Evolutionary conservation across 2,888 invertebrate genomes (phyloP), one percentile per base, ranked within the genome.

Genomic region (Pseudoips prasinana): DNA sequence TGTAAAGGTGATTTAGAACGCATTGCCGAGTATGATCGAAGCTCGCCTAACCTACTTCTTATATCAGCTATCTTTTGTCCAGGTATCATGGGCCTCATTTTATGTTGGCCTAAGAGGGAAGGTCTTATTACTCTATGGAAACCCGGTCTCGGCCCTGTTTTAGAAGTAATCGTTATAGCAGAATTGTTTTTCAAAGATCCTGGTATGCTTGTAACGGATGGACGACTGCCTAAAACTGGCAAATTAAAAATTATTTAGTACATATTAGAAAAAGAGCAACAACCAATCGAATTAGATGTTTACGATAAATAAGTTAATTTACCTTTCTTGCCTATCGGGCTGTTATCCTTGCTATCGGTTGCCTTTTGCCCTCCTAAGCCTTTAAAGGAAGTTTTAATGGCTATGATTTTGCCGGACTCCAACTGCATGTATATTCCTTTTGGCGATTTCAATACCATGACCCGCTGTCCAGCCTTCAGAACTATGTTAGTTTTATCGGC

Each of bases 341-440:
- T 77, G 25, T 42, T 54, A 8, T 86, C 84, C 48, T 85, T 85
- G 19, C 46, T 66, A 3, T 86, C 86, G n/a, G 42, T 58, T 7
- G 66, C 69, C 53, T 83, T 86, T 47, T 81, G 85, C 6, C 92
- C 91, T 4, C 92, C 91, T 3, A 94, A 86, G 0, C 84, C 83
- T 76, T 94, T 94, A 47, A 94, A 91, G 0, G 94, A 93, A 0
- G 94, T 94, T 64, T 94, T 92, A 55, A 98, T 97, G 10, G 98
- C 97, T 48, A 98, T 97, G 41, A 98, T 96, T 83, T 97, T 97
- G 14, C 98, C 98, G 55, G 96, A 96, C 67, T 96, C 96, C 25
- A 98, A 85, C 61, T 98, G 95, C 93, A 98, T 96, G 80, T 98
- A 98, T 51, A 98, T 97, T 26, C 98, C 98, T 79, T 98, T 98